Conservation (phyloP, 2,888 invertebrate genomes). For the Andricus curvator region DNA sequence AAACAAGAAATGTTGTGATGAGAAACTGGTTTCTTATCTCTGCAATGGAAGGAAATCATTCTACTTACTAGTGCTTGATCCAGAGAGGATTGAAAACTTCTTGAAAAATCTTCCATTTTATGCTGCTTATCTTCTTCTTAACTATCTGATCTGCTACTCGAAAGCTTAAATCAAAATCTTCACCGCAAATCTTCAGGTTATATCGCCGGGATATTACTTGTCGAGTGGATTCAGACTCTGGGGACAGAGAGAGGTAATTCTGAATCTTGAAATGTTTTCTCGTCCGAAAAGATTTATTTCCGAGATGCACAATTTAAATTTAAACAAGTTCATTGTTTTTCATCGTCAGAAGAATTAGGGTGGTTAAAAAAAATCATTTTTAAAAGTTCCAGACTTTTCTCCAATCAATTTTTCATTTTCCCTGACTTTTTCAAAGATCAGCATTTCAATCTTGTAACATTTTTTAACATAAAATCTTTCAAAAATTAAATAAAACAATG, state of each 20-base stretch:
- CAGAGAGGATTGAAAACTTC: constrained; percentile 28
- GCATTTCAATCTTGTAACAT: no score
- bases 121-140: constrained; percentile 29
- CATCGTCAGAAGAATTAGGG: neutral
- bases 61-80: constrained; percentile 25
- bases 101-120: constrained; percentile 16
- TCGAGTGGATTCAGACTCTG: constrained; percentile 1
- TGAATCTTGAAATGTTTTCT: neutral
- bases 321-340: neutral
- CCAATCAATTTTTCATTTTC: no score
- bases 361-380: no score
- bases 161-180: constrained; percentile 33
- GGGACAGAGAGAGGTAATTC: neutral
- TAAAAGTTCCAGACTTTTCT: no score
- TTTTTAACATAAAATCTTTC: no score
- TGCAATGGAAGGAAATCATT: constrained; percentile 21
- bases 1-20: constrained; percentile 34
- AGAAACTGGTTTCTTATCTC: constrained; percentile 21
- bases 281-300: neutral
- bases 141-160: constrained; percentile 31
- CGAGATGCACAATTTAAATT: neutral
- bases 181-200: neutral
- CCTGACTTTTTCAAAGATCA: no score
- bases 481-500: no score
- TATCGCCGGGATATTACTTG: constrained; percentile 1